These are phyloP conservation scores for Arctia plantaginis DNA, from an alignment of 2,888 invertebrate species.

Conservation along the genomic window DNA sequence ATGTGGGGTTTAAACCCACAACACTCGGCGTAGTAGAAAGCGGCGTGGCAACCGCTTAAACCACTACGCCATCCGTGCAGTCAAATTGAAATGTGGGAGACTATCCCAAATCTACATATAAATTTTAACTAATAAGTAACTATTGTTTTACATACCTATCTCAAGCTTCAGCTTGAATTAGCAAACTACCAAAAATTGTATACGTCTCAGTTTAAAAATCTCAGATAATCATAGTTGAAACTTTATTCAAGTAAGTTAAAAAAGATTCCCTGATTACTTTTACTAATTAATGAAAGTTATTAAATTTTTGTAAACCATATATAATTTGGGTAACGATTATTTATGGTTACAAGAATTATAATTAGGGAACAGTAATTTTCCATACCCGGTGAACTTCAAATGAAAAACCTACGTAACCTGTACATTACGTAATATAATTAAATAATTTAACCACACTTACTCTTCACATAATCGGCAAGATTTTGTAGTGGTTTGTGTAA, in stretches of 20 bases:
- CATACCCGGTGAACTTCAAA: background rate
- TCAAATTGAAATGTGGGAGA: too few species aligned
- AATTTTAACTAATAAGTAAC: too few species aligned
- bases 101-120: too few species aligned
- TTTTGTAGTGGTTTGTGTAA: too few species aligned
- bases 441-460: background rate
- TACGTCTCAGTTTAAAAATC: background rate
- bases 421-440: too few species aligned
- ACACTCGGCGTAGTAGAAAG: too few species aligned
- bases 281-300: background rate
- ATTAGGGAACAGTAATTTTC: background rate
- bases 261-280: background rate
- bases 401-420: background rate
- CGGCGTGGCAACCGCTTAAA: too few species aligned
- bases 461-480: too few species aligned
- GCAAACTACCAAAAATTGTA: background rate
- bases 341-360: background rate
- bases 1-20: too few species aligned
- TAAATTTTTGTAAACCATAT: background rate
- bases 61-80: too few species aligned
- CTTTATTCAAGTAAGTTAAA: background rate
- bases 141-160: too few species aligned
- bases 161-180: too few species aligned
- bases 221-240: background rate
- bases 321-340: background rate